Percentiles rank a stretch among this genome's conserved stretches.
Evolutionary conservation across 2,113 vertebrate species (phyloP).

Genomic region (Proterorhinus semilunaris): DNA sequence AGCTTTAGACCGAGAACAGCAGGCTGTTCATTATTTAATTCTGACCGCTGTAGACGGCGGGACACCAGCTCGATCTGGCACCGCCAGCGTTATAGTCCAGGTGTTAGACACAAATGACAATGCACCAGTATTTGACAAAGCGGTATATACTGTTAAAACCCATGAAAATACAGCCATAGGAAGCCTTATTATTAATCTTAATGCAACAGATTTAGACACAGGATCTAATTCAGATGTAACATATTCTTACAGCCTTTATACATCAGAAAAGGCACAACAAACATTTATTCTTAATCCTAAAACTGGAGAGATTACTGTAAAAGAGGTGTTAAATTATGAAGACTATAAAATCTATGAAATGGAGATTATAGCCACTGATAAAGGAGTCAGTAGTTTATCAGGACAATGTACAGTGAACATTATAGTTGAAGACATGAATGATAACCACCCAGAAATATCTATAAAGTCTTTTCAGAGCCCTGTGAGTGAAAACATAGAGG

Average conservation of each 20-base stretch:
- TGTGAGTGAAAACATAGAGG: constrained; percentile 41
- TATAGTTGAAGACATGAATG: constrained; percentile 73
- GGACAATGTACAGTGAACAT: constrained; percentile 75
- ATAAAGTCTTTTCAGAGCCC: constrained; percentile 65
- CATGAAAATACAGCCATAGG: constrained; percentile 54
- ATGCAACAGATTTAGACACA: constrained; percentile 60
- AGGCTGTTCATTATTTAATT: constrained; percentile 48
- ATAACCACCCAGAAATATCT: constrained; percentile 72
- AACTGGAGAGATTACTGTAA: constrained; percentile 74
- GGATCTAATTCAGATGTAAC: constrained; percentile 53
- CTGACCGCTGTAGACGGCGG: constrained; percentile 62
- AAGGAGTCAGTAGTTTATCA: constrained; percentile 58
- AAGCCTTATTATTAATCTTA: constrained; percentile 43
- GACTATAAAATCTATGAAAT: constrained; percentile 69
- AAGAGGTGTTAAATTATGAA: constrained; percentile 72
- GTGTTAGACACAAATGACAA: constrained; percentile 64
- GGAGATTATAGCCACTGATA: constrained; percentile 68
- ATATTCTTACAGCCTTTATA: constrained; percentile 56
- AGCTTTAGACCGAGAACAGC: constrained; percentile 50
- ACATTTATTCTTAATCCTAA: constrained; percentile 67
- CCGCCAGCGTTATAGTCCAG: constrained; percentile 42
- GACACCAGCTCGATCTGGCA: constrained; percentile 47
- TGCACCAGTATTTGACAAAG: constrained; percentile 46
- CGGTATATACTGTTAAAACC: constrained; percentile 34
- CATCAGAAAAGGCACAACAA: constrained; percentile 46